These are phyloP conservation scores for Phycodurus eques DNA, from an alignment of 2,113 vertebrate genomes.

Conservation along the genomic window DNA sequence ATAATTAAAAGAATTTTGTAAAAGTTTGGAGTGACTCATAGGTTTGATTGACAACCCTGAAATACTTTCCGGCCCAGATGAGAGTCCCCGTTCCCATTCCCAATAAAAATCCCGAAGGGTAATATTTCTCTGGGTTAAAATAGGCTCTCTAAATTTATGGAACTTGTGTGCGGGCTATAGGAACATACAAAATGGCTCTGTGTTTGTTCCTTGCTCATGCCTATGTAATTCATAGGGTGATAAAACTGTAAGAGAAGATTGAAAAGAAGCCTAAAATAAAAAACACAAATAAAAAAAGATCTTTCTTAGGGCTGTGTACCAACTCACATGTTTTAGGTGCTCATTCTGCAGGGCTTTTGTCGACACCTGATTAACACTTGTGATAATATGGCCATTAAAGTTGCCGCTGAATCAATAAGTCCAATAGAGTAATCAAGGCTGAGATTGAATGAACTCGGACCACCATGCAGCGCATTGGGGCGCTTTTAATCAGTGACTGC, in stretches of 20 bases:
- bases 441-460: constrained; percentile 62
- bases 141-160: constrained; percentile 30
- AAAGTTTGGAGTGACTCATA: background rate
- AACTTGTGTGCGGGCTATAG: constrained; percentile 35
- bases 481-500: constrained; percentile 59
- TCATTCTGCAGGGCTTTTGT: constrained; percentile 34
- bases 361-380: constrained; percentile 74
- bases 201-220: constrained; percentile 38
- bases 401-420: constrained; percentile 70
- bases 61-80: background rate
- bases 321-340: background rate
- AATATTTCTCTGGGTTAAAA: constrained; percentile 44
- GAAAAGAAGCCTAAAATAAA: constrained; percentile 6
- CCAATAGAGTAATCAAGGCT: constrained; percentile 69
- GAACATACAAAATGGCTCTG: constrained; percentile 36
- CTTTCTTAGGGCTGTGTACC: constrained; percentile 35
- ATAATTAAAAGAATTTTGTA: background rate
- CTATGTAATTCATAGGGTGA: constrained; percentile 43
- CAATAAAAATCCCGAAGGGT: background rate
- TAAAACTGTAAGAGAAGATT: constrained; percentile 39
- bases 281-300: constrained; percentile 20
- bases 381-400: constrained; percentile 75
- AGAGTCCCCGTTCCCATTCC: background rate
- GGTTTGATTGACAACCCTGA: background rate
- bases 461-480: constrained; percentile 50